Evolutionary conservation across 2,113 vertebrate genomes (phyloP).

Genomic region (Nycticorax nycticorax): DNA sequence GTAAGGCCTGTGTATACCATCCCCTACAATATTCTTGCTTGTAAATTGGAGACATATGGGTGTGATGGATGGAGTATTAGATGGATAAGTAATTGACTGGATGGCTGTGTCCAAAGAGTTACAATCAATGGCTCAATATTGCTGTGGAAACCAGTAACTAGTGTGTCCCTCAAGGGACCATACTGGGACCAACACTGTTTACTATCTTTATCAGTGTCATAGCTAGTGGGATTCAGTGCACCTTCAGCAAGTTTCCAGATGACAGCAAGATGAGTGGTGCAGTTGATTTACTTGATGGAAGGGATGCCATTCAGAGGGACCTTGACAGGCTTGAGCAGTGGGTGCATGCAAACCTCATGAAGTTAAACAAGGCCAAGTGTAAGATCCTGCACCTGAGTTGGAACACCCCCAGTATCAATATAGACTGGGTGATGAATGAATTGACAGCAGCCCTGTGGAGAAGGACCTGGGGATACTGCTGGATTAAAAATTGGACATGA

Average conservation of each 20-base stretch:
- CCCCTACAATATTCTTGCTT: not conserved
- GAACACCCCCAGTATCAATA: not conserved
- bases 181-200: not conserved
- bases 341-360: rapidly evolving
- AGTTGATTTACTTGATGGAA: not conserved
- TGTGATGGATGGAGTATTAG: not conserved
- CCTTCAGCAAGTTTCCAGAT: not conserved
- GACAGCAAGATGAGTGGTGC: not conserved
- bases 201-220: not conserved
- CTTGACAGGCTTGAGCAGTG: not conserved
- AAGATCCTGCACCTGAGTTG: not conserved
- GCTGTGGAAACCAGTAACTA: not conserved
- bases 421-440: not conserved
- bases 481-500: not conserved
- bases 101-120: not conserved
- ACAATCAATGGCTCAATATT: not conserved
- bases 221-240: not conserved
- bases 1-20: not conserved
- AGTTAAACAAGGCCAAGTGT: not conserved
- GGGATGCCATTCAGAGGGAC: too few species aligned
- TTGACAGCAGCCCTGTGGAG: not conserved
- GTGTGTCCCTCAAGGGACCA: not conserved
- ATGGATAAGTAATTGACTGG: not conserved
- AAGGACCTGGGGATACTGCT: not conserved
- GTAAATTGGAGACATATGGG: too few species aligned